Evolutionary conservation across 2,797 vertebrate species (phyloP), one percentile per base, ranked within the genome.

Genomic region (Acridotheres tristis): DNA sequence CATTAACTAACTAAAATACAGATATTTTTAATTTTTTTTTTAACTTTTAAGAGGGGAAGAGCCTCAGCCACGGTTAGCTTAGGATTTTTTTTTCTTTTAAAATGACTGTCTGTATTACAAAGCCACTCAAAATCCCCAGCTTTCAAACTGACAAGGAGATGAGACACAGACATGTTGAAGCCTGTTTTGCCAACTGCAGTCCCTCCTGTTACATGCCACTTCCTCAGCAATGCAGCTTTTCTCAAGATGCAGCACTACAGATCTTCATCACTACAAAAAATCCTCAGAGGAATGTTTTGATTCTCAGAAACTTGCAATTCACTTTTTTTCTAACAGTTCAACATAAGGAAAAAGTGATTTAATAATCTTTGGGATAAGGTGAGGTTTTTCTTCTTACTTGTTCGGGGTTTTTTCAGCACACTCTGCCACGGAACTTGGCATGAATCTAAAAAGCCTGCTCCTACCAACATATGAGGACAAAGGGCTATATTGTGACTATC

Each of bases 41-140:
- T 75, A 3, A 22, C 5, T 88, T 83, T 66, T 16, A 66, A 48
- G n/a, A 71, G 7, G 4, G 23, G 22, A 74, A 45, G 21, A 57
- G 2, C 18, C 15, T 84, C 2, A 1, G 16, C 45, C 20, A 9
- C 22, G 2, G 8, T 61, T 65, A 55, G 2, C 1, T 1, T 13
- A 66, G 50, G 6, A 23, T 77, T 4, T 30, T 67, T 67, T 15
- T 68, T 73, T 66, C 32, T 87, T n/a, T 68, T 80, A 17, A 29
- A 47, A 16, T 50, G 25, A 36, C 14, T 77, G 6, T 40, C 14
- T 77, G 6, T 40, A 58, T 68, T 72, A 76, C 6, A 54, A 68
- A 54, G 17, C 11, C 17, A 23, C 34, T 58, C 20, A 50, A 16
- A 82, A 62, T 45, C 18, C 3, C 4, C 29, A 38, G 43, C 16